A percentile compares a stretch with the other conserved stretches of the same genome.
These are phyloP conservation scores for Leptinotarsa texana DNA, from an alignment of 1,140 invertebrate species.

Conservation along the genomic window DNA sequence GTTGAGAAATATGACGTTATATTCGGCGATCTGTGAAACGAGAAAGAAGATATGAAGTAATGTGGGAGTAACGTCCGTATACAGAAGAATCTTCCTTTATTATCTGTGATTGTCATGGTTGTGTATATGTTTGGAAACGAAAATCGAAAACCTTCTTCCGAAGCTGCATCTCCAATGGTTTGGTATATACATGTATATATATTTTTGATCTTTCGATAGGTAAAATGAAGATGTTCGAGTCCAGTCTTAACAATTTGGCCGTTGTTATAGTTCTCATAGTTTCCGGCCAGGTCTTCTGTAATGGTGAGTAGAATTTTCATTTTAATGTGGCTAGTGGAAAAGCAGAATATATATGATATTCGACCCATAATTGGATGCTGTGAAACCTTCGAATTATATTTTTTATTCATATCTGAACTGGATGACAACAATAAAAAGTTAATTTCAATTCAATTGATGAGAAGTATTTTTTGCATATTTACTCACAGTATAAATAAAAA, in stretches of 20 bases:
- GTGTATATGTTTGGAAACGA: constrained; percentile 3
- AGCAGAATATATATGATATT: too few relatives aligned
- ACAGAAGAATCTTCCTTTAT: background rate
- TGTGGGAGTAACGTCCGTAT: background rate
- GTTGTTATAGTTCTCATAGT: constrained; percentile 3
- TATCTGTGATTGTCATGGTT: constrained; percentile 3
- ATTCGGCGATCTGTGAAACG: background rate
- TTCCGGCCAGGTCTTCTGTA: constrained; percentile 14
- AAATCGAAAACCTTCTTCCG: background rate
- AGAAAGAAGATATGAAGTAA: background rate
- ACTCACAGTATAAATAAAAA: too few relatives aligned
- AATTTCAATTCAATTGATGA: too few relatives aligned
- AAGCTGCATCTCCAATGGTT: constrained; percentile 4
- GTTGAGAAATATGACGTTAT: too few relatives aligned
- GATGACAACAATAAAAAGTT: too few relatives aligned
- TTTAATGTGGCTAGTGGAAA: background rate
- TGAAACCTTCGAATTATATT: too few relatives aligned
- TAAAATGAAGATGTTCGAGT: constrained; percentile 10
- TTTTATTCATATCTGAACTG: too few relatives aligned
- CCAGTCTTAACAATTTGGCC: constrained; percentile 8
- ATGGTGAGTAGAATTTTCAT: constrained; percentile 10
- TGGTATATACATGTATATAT: constrained; percentile 14
- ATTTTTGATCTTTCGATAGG: constrained; percentile 13
- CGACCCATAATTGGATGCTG: too few relatives aligned
- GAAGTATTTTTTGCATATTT: too few relatives aligned